Percentiles rank a stretch among this genome's conserved stretches.
Conservation (phyloP, 1,140 invertebrate species). For the Pollicipes pollicipes region DNA sequence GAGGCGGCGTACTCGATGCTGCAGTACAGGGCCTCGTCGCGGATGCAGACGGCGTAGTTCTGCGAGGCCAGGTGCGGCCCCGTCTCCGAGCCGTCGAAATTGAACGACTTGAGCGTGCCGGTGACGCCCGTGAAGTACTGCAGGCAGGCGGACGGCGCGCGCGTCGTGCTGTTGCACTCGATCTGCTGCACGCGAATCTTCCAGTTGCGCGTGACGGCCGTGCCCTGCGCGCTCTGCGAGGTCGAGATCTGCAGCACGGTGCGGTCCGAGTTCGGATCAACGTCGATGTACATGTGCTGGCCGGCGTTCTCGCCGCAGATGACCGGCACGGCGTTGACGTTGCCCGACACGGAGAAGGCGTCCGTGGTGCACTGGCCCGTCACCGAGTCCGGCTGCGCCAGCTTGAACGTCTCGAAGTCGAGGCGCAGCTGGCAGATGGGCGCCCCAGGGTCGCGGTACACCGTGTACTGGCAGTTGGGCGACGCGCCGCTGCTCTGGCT, state of each 20-base stretch:
- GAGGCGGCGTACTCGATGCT: slow-evolving; percentile 15
- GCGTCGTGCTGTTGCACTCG: slow-evolving; percentile 19
- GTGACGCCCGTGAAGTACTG: slow-evolving; percentile 22
- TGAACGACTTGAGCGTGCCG: slow-evolving; percentile 22
- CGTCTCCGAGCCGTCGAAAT: slow-evolving; percentile 24
- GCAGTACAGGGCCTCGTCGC: slow-evolving; percentile 23
- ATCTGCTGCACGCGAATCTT: slow-evolving; percentile 21
- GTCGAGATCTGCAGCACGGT: neutral
- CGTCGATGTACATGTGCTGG: slow-evolving; percentile 53
- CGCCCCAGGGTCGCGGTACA: neutral
- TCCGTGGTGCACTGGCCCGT: slow-evolving; percentile 24
- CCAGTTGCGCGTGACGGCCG: slow-evolving; percentile 19
- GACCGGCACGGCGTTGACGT: slow-evolving; percentile 23
- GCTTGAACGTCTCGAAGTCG: slow-evolving; percentile 20
- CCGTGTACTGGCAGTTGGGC: neutral
- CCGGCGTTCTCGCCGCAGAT: slow-evolving; percentile 27
- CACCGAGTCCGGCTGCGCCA: slow-evolving; percentile 22
- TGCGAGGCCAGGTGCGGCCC: neutral
- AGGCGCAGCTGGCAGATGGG: slow-evolving; percentile 21
- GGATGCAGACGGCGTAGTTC: slow-evolving; percentile 23
- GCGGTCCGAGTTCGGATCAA: slow-evolving; percentile 29
- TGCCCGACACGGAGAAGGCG: slow-evolving; percentile 25
- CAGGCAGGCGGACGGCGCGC: slow-evolving; percentile 23
- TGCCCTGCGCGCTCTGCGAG: slow-evolving; percentile 7
- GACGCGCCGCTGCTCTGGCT: neutral